phyloP scores from a whole-genome alignment of 1,140 invertebrate genomes.

The Adoxophyes honmai region DNA sequence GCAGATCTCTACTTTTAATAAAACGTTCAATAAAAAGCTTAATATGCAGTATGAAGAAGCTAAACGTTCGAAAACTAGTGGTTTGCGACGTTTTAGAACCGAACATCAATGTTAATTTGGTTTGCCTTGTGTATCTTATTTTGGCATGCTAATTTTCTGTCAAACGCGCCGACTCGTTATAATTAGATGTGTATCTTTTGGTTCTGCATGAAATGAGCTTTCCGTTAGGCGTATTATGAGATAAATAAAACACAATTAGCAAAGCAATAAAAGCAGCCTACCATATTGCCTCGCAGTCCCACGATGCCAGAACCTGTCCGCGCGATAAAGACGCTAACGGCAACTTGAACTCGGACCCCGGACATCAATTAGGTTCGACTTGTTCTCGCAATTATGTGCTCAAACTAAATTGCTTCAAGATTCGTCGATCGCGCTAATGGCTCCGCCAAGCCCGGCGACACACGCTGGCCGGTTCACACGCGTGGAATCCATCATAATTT shows the following conservation, averaged over 20 bases:
- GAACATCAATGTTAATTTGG: too few species aligned
- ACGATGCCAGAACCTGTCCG: slow-evolving; percentile 31
- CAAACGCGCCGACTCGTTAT: too few species aligned
- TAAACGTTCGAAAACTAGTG: too few species aligned
- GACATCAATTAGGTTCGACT: slow-evolving; percentile 70
- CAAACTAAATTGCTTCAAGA: slow-evolving; percentile 72
- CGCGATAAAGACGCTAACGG: slow-evolving; percentile 38
- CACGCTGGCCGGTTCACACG: slow-evolving; percentile 50
- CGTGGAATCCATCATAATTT: slow-evolving; percentile 33
- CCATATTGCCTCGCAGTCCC: slow-evolving; percentile 22
- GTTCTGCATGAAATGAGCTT: too few species aligned
- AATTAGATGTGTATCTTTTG: too few species aligned
- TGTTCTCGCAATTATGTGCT: slow-evolving; percentile 74
- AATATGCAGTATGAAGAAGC: too few species aligned
- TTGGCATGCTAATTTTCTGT: too few species aligned
- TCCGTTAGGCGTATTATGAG: too few species aligned
- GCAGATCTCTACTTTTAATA: too few species aligned
- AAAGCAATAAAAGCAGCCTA: slow-evolving; percentile 27
- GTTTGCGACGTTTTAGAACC: too few species aligned
- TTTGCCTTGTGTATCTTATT: too few species aligned
- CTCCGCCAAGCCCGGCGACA: slow-evolving; percentile 54
- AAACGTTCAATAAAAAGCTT: too few species aligned
- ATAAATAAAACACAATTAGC: slow-evolving; percentile 20
- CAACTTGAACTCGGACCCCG: slow-evolving; percentile 57
- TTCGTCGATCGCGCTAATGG: slow-evolving; percentile 63